These are phyloP conservation scores for Onychomys torridus DNA, from an alignment of 2,797 vertebrate species.

Conservation along the genomic window DNA sequence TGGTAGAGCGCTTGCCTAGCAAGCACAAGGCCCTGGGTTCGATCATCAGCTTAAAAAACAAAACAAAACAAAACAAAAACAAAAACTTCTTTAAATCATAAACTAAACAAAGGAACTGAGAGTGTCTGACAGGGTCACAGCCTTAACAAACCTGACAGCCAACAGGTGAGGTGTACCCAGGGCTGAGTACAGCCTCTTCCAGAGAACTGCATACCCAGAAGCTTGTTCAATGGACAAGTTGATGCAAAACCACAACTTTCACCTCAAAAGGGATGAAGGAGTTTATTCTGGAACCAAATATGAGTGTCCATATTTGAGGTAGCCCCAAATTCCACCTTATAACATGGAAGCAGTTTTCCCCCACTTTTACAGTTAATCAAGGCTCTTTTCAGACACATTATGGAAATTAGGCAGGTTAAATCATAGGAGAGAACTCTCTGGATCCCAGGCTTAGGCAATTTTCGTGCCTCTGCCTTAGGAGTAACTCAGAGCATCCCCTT, in stretches of 20 bases:
- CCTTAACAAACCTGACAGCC: background rate
- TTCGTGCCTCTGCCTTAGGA: background rate
- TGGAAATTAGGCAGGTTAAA: background rate
- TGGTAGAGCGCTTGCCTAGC: no score
- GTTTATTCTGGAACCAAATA: background rate
- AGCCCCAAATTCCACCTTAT: background rate
- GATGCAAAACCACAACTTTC: background rate
- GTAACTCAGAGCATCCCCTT: background rate
- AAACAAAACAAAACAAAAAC: no score
- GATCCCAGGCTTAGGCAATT: background rate
- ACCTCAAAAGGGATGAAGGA: background rate
- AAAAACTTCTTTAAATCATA: background rate
- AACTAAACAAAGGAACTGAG: background rate
- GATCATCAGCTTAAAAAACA: no score
- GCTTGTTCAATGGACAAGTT: background rate
- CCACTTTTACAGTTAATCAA: background rate
- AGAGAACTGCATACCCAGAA: background rate
- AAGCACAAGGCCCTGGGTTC: no score
- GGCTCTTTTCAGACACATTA: background rate
- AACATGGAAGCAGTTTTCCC: background rate
- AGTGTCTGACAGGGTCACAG: background rate
- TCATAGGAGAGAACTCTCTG: background rate
- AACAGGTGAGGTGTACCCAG: fast-evolving
- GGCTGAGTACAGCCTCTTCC: fast-evolving
- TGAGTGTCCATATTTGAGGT: background rate